These are phyloP conservation scores for Chironomus striatipennis DNA, from an alignment of 1,140 invertebrate genomes.

Conservation along the genomic window DNA sequence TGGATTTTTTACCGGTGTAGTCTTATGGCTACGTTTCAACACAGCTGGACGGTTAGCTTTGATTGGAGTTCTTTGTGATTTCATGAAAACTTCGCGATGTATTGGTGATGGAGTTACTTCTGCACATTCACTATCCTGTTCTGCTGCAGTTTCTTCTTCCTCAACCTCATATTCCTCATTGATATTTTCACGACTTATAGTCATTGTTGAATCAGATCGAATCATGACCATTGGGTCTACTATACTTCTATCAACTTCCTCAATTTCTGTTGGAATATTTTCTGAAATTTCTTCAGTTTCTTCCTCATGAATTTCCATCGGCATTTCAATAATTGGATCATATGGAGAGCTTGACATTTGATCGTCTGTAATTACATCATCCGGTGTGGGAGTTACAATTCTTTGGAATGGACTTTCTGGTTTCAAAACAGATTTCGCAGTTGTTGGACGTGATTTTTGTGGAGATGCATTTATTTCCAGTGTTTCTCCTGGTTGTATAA, in stretches of 20 bases:
- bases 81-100: background rate
- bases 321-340: conserved; percentile 1
- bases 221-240: background rate
- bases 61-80: background rate
- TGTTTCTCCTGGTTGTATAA: background rate
- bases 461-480: background rate
- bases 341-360: background rate
- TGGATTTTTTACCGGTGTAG: conserved; percentile 25
- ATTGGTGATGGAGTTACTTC: background rate
- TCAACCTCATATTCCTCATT: background rate
- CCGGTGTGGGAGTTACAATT: background rate
- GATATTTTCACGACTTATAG: background rate
- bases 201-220: background rate
- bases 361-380: conserved; percentile 1
- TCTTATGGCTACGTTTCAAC: background rate
- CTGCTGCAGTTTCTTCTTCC: background rate
- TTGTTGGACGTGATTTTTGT: background rate
- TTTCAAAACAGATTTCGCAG: background rate
- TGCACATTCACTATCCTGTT: background rate
- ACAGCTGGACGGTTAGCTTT: conserved; percentile 4
- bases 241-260: background rate
- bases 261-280: background rate
- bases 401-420: conserved; percentile 4
- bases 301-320: background rate
- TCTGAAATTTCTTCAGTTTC: background rate